A percentile compares a stretch with the other conserved stretches of the same genome.
These are phyloP conservation scores for Trichoplusia ni DNA, from an alignment of 1,140 invertebrate species.

Conservation along the genomic window DNA sequence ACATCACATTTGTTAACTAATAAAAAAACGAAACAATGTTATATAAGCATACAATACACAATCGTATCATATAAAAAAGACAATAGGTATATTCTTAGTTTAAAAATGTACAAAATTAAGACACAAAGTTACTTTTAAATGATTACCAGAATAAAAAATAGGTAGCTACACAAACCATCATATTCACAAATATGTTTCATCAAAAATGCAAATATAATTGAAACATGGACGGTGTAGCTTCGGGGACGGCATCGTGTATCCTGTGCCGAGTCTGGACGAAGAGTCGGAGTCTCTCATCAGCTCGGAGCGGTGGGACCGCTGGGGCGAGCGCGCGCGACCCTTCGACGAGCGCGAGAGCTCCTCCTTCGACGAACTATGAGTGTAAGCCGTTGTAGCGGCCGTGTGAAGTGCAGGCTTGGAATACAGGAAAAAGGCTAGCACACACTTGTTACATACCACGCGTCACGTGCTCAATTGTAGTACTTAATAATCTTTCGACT, in stretches of 20 bases:
- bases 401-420: not conserved
- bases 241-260: slow-evolving; percentile 93
- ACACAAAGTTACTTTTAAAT: too few relatives aligned
- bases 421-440: not conserved
- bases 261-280: slow-evolving; percentile 89
- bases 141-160: too few relatives aligned
- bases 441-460: not conserved
- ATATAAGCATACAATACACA: too few relatives aligned
- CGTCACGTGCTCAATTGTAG: not conserved
- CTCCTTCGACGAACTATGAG: slow-evolving; percentile 73
- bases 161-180: not conserved
- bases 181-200: not conserved
- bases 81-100: too few relatives aligned
- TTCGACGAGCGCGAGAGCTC: slow-evolving; percentile 74
- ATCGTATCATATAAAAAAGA: too few relatives aligned
- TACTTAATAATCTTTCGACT: not conserved
- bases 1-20: too few relatives aligned
- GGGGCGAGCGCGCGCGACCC: slow-evolving; percentile 75
- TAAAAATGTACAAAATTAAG: too few relatives aligned
- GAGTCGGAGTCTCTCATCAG: slow-evolving; percentile 90
- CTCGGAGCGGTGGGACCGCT: slow-evolving; percentile 80
- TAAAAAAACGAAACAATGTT: too few relatives aligned
- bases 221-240: slow-evolving; percentile 81
- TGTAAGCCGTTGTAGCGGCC: slow-evolving; percentile 36
- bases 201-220: slow-evolving; percentile 9